Conservation (phyloP, 2,113 vertebrate genomes). For the Alosa alosa region DNA sequence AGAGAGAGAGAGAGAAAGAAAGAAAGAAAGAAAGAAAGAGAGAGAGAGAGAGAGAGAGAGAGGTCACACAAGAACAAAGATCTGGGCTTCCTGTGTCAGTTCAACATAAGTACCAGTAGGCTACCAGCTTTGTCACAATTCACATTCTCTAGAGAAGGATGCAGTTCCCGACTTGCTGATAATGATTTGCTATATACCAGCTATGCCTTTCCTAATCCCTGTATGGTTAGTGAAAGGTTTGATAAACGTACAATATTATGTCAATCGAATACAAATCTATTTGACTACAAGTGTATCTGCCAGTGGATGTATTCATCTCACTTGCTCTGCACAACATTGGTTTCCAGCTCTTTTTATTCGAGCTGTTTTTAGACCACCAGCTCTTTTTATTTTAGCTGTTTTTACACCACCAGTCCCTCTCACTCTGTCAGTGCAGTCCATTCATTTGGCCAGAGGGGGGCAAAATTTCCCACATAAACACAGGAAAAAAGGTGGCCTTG, state of each 20-base stretch:
- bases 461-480: neutral
- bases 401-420: neutral
- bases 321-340: neutral
- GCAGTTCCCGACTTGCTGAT: neutral
- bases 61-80: neutral
- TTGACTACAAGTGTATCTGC: neutral
- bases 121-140: neutral
- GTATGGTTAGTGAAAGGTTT: too few relatives aligned
- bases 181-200: neutral
- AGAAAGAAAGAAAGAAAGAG: neutral
- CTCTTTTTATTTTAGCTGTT: too few relatives aligned
- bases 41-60: neutral
- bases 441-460: constrained; percentile 22
- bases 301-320: neutral
- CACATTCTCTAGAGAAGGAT: neutral
- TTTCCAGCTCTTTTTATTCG: neutral
- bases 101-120: too few relatives aligned
- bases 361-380: too few relatives aligned
- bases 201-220: too few relatives aligned
- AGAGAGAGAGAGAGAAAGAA: constrained; percentile 37
- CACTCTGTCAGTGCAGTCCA: neutral
- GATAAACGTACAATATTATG: neutral
- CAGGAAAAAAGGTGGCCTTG: constrained; percentile 3
- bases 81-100: too few relatives aligned
- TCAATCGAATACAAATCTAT: neutral